phyloP scores from a whole-genome alignment of 2,113 vertebrate species.

The Labeo rohita region DNA sequence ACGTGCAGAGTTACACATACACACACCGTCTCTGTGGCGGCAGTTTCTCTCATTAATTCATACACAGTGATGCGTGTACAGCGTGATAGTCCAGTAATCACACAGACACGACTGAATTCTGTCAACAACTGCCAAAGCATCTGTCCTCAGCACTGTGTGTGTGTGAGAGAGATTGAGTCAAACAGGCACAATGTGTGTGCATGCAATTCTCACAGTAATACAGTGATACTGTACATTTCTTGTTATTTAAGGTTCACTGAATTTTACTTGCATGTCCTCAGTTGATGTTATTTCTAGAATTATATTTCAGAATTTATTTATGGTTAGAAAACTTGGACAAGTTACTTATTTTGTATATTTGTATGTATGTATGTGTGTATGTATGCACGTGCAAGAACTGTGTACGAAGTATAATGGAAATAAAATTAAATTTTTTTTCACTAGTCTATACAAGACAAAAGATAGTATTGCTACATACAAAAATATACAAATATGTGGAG shows the following conservation, averaged over 20 bases:
- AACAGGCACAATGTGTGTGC: background rate
- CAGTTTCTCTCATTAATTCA: constrained; percentile 62
- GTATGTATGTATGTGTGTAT: too few species aligned
- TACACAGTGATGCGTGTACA: constrained; percentile 64
- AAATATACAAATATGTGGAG: background rate
- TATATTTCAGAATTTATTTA: background rate
- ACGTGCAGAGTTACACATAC: constrained; percentile 29
- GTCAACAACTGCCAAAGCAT: constrained; percentile 63
- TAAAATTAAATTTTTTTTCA: background rate
- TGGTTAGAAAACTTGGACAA: background rate
- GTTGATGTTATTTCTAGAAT: background rate
- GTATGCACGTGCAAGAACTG: background rate
- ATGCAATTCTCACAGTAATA: background rate
- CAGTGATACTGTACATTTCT: background rate
- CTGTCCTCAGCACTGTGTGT: constrained; percentile 56
- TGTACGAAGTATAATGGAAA: background rate
- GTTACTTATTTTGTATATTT: too few species aligned
- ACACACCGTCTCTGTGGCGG: constrained; percentile 40
- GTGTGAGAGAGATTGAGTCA: constrained; percentile 13
- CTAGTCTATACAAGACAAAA: background rate
- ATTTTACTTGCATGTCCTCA: background rate
- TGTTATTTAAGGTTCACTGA: constrained; percentile 24
- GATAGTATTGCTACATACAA: background rate
- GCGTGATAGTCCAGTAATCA: constrained; percentile 66
- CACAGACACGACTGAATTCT: constrained; percentile 64